A percentile compares a stretch with the other conserved stretches of the same genome.
phyloP scores from a whole-genome alignment of 1,140 invertebrate species.

The Drosophila sp. region DNA sequence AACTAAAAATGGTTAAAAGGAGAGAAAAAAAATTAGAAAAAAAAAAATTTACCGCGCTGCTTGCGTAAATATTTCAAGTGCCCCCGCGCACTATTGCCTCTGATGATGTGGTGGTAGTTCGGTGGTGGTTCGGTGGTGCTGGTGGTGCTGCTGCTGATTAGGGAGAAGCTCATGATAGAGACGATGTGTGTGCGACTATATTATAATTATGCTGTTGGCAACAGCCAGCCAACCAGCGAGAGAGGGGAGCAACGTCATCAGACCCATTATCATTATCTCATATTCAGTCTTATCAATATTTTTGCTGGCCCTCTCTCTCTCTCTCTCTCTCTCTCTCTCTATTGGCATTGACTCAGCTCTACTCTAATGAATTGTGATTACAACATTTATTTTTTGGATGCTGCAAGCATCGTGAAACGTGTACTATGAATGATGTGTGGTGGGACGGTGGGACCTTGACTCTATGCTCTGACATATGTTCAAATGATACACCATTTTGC shows the following conservation, averaged over 20 bases:
- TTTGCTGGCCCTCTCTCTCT: neutral
- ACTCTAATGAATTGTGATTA: neutral
- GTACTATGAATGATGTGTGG: no score
- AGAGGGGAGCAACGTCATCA: constrained; percentile 35
- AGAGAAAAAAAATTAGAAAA: neutral
- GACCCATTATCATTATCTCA: constrained; percentile 34
- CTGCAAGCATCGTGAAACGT: no score
- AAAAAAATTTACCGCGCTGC: constrained; percentile 4
- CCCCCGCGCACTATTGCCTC: neutral
- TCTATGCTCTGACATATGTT: no score
- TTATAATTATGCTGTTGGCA: constrained; percentile 57
- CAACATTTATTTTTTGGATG: constrained; percentile 24
- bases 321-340: no score
- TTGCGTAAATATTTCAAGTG: constrained; percentile 59
- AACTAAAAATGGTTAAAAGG: constrained; percentile 25
- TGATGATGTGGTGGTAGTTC: neutral
- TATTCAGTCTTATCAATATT: constrained; percentile 12
- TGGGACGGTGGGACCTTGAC: no score
- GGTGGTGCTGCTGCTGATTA: constrained; percentile 16
- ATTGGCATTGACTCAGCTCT: constrained; percentile 11
- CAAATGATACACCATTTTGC: no score
- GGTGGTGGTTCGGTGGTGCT: neutral
- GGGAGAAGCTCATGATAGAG: constrained; percentile 7
- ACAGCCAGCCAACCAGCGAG: constrained; percentile 27
- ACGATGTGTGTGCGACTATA: constrained; percentile 34